Percentiles rank a stretch among this genome's conserved stretches.
Evolutionary conservation across 2,113 vertebrate species (phyloP).

Genomic region (Suncus etruscus): DNA sequence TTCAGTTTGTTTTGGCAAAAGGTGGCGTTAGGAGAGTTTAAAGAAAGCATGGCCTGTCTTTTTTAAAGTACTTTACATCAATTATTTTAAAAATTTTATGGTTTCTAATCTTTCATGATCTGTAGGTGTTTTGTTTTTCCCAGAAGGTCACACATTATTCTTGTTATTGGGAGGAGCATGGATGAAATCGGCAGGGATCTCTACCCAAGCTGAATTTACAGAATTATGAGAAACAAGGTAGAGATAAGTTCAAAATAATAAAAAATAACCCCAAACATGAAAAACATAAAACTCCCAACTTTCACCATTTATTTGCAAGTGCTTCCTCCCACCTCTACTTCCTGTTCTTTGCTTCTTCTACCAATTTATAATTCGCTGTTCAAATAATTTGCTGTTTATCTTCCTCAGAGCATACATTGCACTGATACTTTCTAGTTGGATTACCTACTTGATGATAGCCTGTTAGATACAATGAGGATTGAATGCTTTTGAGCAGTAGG

Average conservation of each 20-base stretch:
- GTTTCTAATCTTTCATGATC: slow-evolving; percentile 59
- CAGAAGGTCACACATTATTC: not conserved
- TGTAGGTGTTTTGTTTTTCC: not conserved
- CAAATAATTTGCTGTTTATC: slow-evolving; percentile 38
- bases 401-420: not conserved
- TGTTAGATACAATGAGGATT: not conserved
- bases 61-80: slow-evolving; percentile 77
- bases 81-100: slow-evolving; percentile 71
- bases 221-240: not conserved
- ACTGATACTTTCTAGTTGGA: not conserved
- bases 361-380: slow-evolving; percentile 55
- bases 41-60: slow-evolving; percentile 77
- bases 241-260: not conserved
- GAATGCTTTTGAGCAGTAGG: slow-evolving; percentile 2
- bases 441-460: slow-evolving; percentile 30
- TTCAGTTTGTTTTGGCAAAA: slow-evolving; percentile 83
- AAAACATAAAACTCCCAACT: not conserved
- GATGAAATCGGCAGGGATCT: slow-evolving; percentile 30
- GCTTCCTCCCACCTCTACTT: fast-evolving
- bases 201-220: slow-evolving; percentile 15
- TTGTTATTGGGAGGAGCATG: not conserved
- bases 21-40: slow-evolving; percentile 62
- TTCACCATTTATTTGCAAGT: slow-evolving; percentile 26
- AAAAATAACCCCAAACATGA: not conserved
- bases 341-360: slow-evolving; percentile 43